Evolutionary conservation across 2,797 vertebrate genomes (phyloP), one percentile per base, ranked within the genome.

Genomic region (Anableps anableps): DNA sequence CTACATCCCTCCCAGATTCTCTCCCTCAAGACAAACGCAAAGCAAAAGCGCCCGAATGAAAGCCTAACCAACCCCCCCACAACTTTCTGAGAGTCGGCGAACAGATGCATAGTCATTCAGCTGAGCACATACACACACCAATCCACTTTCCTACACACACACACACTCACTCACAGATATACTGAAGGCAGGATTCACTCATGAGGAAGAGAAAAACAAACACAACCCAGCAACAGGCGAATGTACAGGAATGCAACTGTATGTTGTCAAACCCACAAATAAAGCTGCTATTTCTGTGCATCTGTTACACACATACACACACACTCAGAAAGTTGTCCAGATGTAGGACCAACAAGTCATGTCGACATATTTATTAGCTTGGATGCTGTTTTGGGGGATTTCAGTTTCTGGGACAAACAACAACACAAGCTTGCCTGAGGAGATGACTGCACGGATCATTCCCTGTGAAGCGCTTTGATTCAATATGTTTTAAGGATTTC

Each of bases 31-130:
- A 92, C 88, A 82, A 93, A 91, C 75, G 36, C 45, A 62, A 82
- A 91, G 85, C 88, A 89, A 82, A 87, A 81, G 64, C 38, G 19
- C 14, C 82, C 76, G 82, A 92, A 91, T 91, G 83, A 93, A 92
- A 92, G 86, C 77, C 86, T 83, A 84, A 87, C 82, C 77, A 80
- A 70, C 85, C 79, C 79, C 21, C 6, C 74, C 85, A 21, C 75
- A 50, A 89, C 88, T 88, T 81, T 68, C 82, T 82, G 70, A 77
- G 84, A 76, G 77, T 80, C 41, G 0, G 70, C 78, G 80, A 84
- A 83, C 87, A 87, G 85, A 83, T 77, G 82, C 81, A 81, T 55
- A 84, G 71, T 86, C 84, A 88, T 88, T 86, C 80, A 81, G 80
- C 77, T 72, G 80, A 82, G 74, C 55, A 80, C 81, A 75, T 53